Percentiles rank a stretch among this genome's conserved stretches.
Conservation (phyloP, 2,888 invertebrate species). For the Orthosia gracilis region DNA sequence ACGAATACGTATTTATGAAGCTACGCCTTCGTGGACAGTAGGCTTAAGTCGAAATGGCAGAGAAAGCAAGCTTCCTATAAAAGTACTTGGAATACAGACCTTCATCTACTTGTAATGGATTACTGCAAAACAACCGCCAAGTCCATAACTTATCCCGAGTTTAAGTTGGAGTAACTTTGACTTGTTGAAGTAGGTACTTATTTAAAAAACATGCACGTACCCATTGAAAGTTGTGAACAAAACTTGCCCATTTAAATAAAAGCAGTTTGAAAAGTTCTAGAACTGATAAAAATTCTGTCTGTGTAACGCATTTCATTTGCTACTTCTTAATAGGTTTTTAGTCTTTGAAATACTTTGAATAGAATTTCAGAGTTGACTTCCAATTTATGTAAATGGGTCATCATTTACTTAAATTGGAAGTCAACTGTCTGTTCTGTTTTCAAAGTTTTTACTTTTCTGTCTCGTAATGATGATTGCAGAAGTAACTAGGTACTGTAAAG, state of each 20-base stretch:
- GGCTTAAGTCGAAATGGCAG: too few species aligned
- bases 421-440: too few species aligned
- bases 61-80: too few species aligned
- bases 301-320: constrained; percentile 34
- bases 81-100: too few species aligned
- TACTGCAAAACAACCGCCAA: too few species aligned
- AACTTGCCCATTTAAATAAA: constrained; percentile 45
- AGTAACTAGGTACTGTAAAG: background rate
- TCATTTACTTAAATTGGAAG: too few species aligned
- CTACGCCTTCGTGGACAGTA: too few species aligned
- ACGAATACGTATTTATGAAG: too few species aligned
- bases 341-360: constrained; percentile 25
- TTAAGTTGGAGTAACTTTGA: constrained; percentile 9
- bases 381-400: constrained; percentile 6
- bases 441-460: background rate
- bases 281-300: constrained; percentile 44
- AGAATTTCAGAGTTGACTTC: constrained; percentile 13
- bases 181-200: constrained; percentile 6
- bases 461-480: too few species aligned
- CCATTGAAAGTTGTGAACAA: constrained; percentile 34
- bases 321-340: constrained; percentile 29
- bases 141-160: background rate
- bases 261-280: constrained; percentile 14
- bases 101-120: too few species aligned
- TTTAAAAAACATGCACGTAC: constrained; percentile 45